Conservation (phyloP, 2,888 invertebrate species). For the Luperina testacea region DNA sequence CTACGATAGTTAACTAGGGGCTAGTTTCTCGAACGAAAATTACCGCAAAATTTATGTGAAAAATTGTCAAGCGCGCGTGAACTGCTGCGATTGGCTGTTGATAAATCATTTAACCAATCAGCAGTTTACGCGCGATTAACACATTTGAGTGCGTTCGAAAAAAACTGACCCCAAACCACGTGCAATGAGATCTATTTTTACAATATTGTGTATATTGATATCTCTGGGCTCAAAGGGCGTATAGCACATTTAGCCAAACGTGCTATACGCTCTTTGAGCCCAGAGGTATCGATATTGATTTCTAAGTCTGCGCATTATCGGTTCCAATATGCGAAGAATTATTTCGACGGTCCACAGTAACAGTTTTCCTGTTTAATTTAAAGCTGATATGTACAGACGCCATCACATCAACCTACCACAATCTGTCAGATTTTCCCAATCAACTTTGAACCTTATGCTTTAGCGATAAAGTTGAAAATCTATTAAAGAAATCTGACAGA, state of each 20-base stretch:
- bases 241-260: no score
- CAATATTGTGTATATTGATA: slow-evolving; percentile 48
- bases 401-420: no score
- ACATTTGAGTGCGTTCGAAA: background rate
- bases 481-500: no score
- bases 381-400: slow-evolving; percentile 41
- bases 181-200: slow-evolving; percentile 37
- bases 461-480: no score
- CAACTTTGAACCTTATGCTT: no score
- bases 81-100: background rate
- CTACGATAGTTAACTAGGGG: slow-evolving; percentile 1
- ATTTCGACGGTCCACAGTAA: slow-evolving; percentile 56
- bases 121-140: no score
- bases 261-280: no score
- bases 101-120: background rate
- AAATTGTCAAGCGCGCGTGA: background rate
- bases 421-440: no score
- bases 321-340: slow-evolving; percentile 45
- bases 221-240: no score
- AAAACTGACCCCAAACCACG: background rate
- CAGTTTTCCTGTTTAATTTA: slow-evolving; percentile 41
- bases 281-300: slow-evolving; percentile 36
- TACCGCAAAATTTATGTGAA: background rate
- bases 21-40: background rate
- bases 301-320: slow-evolving; percentile 53